Evolutionary conservation across 2,888 invertebrate species (phyloP).

Genomic region (Meteorus colon): DNA sequence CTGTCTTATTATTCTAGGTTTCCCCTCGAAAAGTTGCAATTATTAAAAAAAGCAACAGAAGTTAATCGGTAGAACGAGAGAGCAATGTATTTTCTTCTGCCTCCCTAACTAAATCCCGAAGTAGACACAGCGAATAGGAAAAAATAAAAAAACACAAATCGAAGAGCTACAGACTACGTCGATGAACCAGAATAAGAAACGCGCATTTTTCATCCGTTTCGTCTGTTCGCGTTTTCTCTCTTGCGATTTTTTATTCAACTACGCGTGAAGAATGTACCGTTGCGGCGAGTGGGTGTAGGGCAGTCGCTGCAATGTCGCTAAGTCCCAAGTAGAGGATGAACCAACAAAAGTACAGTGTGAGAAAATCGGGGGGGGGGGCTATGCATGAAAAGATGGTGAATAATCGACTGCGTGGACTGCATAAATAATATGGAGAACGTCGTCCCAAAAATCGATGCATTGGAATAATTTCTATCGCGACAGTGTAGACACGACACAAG

Average conservation of each 20-base stretch:
- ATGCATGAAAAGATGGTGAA: not conserved
- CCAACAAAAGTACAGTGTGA: not conserved
- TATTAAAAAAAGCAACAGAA: slow-evolving; percentile 9
- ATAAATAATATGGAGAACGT: slow-evolving; percentile 17
- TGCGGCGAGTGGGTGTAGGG: slow-evolving; percentile 12
- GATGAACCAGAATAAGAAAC: slow-evolving; percentile 18
- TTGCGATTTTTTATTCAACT: slow-evolving; percentile 6
- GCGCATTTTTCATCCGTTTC: not conserved
- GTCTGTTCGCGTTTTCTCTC: not conserved
- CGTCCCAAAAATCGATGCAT: not conserved
- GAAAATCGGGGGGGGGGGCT: not conserved
- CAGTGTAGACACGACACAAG: not conserved
- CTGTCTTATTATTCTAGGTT: not conserved
- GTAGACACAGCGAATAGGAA: not conserved
- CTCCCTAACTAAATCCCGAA: not conserved
- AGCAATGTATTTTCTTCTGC: not conserved
- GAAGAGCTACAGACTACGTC: not conserved
- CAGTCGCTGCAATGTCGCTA: not conserved
- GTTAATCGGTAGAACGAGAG: slow-evolving; percentile 10
- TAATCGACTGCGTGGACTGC: slow-evolving; percentile 38
- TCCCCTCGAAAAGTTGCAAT: slow-evolving; percentile 19
- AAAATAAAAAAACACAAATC: too few relatives aligned
- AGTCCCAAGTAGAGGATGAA: not conserved
- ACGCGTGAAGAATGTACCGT: slow-evolving; percentile 15
- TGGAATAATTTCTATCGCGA: not conserved